A percentile compares a stretch with the other conserved stretches of the same genome.
phyloP scores from a whole-genome alignment of 2,113 vertebrate species.

The Ailurus styani region DNA sequence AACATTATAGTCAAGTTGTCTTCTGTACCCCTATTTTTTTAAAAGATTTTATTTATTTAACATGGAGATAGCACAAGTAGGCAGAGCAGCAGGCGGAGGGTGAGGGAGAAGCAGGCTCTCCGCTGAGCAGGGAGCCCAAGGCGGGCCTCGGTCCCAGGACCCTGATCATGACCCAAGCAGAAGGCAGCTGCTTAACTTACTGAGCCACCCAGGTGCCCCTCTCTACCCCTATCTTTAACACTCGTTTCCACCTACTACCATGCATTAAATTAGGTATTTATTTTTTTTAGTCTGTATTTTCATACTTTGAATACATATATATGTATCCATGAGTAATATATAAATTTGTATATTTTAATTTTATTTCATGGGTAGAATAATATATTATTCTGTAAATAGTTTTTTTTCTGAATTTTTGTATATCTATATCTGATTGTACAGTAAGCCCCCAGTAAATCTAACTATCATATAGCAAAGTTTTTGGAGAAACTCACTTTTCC shows the following conservation, averaged over 20 bases:
- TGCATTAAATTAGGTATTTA: not conserved
- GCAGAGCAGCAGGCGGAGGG: too few relatives aligned
- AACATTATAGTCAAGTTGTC: not conserved
- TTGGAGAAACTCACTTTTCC: not conserved
- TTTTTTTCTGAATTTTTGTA: not conserved
- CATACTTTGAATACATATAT: not conserved
- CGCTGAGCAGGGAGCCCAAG: too few relatives aligned
- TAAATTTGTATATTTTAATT: not conserved
- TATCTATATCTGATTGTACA: not conserved
- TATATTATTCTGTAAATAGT: not conserved
- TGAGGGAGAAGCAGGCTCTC: too few relatives aligned
- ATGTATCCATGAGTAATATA: not conserved
- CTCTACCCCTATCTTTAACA: not conserved
- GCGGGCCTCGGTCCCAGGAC: too few relatives aligned
- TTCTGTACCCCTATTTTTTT: not conserved
- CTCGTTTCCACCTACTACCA: not conserved
- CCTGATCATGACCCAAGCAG: too few relatives aligned
- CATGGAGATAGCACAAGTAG: too few relatives aligned
- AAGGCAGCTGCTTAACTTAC: too few relatives aligned
- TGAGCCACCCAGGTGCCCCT: too few relatives aligned
- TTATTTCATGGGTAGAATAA: not conserved
- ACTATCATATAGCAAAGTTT: accelerated
- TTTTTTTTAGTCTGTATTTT: not conserved
- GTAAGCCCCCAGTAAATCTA: not conserved
- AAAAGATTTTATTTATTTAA: too few relatives aligned